Base-by-base conservation (phyloP, 2,113 vertebrate genomes). In the Mustela lutreola region DNA sequence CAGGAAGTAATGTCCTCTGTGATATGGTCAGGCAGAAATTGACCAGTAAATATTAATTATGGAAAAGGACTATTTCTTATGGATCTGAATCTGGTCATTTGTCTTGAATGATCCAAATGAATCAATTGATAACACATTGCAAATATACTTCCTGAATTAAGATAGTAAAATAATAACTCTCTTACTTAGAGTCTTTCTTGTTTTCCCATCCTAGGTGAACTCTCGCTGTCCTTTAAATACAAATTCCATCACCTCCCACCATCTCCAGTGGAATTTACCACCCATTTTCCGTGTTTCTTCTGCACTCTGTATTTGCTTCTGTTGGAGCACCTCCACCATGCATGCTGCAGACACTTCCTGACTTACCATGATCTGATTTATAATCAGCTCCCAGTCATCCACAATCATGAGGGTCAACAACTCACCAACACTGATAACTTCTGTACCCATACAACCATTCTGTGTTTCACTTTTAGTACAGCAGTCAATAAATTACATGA, bases 61-160 rank as follows among this genome's bases (percentile, higher is more conserved):
- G 22, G 58, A 65, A 62, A 92, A 92, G 26, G 19, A 28, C 63
- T 28, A 92, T 83, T 94, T 97, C 80, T 63, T 83, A 65, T 26
- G 36, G 4, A 31, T 79, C n/a, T 15, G 11, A 91, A 67, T 39
- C 14, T 14, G n/a, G 50, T 84, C 31, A n/a, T 85, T 86, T 70
- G 60, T 11, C 60, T 67, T 39, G 28, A 76, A n/a, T 63, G 39
- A 48, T 26, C 24, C 65, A 24, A n/a, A 4, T 7, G 45, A 80
- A 26, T 71, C 42, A 21, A 28, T 22, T 42, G 60, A 83, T 82
- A 86, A 16, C 4, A 85, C 18, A 45, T 6, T 33, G 19, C n/a
- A 93, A 89, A 56, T 22, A 10, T 1, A n/a, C 22, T 58, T 94
- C 81, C 56, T 84, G 39, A 85, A 62, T 91, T 63, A 65, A 65